These are phyloP conservation scores for Hymenopus coronatus DNA, from an alignment of 2,888 invertebrate genomes.

Conservation along the genomic window DNA sequence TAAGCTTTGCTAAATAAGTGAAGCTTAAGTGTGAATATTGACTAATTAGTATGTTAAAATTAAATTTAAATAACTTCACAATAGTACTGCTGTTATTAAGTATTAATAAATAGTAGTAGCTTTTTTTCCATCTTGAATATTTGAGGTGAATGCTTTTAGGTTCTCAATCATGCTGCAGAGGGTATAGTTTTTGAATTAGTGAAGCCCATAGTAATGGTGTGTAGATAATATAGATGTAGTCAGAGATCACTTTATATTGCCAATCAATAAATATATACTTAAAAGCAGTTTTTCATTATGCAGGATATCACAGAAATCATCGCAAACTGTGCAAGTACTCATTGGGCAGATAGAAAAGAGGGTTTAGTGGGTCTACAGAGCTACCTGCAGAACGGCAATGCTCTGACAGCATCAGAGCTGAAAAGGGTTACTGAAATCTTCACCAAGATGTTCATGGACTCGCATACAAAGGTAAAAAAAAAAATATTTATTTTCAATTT, in stretches of 20 bases:
- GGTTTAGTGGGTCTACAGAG: conserved; percentile 79
- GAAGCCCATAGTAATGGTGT: neutral
- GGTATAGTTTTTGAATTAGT: neutral
- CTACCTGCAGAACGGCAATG: conserved; percentile 68
- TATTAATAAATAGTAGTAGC: too few relatives aligned
- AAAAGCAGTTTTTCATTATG: conserved; percentile 27
- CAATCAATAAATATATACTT: neutral
- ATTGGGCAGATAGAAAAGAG: conserved; percentile 94
- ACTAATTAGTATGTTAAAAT: too few relatives aligned
- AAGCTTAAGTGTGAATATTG: too few relatives aligned
- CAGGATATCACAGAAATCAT: conserved; percentile 84
- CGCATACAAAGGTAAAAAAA: conserved; percentile 70
- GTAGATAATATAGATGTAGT: neutral
- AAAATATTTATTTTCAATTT: too few relatives aligned
- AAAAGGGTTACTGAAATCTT: conserved; percentile 88
- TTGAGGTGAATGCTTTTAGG: neutral
- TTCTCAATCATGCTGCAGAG: neutral
- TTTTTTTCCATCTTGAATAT: neutral
- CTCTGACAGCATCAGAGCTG: conserved; percentile 66
- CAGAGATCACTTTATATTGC: neutral
- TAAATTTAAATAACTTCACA: too few relatives aligned
- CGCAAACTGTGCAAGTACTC: conserved; percentile 80
- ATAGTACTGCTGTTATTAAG: too few relatives aligned
- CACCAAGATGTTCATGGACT: conserved; percentile 96
- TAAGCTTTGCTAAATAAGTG: too few relatives aligned